Base-by-base conservation (phyloP, 1,140 invertebrate species). In the Nixonia krombeini region DNA sequence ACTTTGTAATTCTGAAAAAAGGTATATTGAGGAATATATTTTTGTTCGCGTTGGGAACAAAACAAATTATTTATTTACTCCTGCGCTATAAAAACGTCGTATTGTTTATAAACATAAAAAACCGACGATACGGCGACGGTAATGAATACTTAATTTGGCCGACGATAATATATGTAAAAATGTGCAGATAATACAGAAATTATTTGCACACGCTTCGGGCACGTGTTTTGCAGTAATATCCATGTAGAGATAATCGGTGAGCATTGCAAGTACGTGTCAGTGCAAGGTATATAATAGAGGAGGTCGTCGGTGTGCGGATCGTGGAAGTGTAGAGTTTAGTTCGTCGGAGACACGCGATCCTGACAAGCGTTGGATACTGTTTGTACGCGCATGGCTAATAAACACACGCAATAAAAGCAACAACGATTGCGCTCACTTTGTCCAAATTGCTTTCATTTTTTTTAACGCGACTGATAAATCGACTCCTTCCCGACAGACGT, bases 271-370 rank as follows among this genome's bases (percentile, higher is more conserved):
- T 71, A 67, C 46, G 59, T 56, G 69, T 68, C 41, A 31, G 68
- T 57, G 35, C 46, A 53, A 50, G 29, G 52, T 53, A 70, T 61
- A 61, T 49, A 49, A 33, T 33, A 16, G 31, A 47, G 16, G 29
- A 47, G 45, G 42, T 45, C 6, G 21, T 9, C 9, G 38, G 38
- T 23, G 17, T 15, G 35, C 1, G 31, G 42, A 47, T 37, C 7
- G 8, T 15, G 33, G 18, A 25, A 40, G 17, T 8, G 13, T 35
- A 29, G 49, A n/a, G 37, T 49, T 49, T 12, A 18, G 16, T 41
- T 41, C 52, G 47, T 41, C 64, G 58, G 62, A 40, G 37, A 73
- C 72, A 74, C 72, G 74, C 73, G 28, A 75, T 75, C 70, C 73
- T 63, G 42, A 25, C 9, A 13, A 46, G 66, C 44, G 55, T 52